A percentile compares a stretch with the other conserved stretches of the same genome.
These are phyloP conservation scores for Asobara japonica DNA, from an alignment of 1,140 invertebrate genomes.

Conservation along the genomic window DNA sequence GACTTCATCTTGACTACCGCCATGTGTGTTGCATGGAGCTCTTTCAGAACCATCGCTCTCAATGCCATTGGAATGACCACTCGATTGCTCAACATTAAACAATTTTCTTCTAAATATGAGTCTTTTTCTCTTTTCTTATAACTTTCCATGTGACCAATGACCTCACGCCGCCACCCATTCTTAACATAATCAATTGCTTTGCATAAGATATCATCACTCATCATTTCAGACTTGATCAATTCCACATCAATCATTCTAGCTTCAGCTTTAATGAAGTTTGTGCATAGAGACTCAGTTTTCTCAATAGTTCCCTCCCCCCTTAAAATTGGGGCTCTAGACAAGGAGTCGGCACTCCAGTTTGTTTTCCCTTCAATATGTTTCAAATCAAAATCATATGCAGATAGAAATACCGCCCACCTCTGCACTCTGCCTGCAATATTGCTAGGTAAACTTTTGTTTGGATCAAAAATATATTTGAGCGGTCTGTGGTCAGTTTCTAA, in stretches of 20 bases:
- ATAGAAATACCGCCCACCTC: constrained; percentile 54
- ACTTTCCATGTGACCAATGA: neutral
- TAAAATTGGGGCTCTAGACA: constrained; percentile 40
- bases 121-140: constrained; percentile 15
- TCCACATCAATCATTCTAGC: constrained; percentile 12
- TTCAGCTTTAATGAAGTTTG: constrained; percentile 24
- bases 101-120: neutral
- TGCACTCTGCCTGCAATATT: constrained; percentile 53
- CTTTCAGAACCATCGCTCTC: neutral
- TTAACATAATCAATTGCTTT: constrained; percentile 30
- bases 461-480: constrained; percentile 14
- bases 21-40: neutral
- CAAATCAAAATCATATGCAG: constrained; percentile 55
- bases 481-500: constrained; percentile 14
- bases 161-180: constrained; percentile 34
- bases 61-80: neutral
- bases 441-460: constrained; percentile 43
- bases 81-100: constrained; percentile 2
- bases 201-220: constrained; percentile 17
- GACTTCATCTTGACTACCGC: constrained; percentile 13
- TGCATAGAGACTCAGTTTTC: neutral
- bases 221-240: neutral
- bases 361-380: constrained; percentile 45
- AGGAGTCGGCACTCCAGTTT: constrained; percentile 45
- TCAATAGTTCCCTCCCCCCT: neutral